Evolutionary conservation across 1,140 invertebrate genomes (phyloP), one percentile per base, ranked within the genome.

Genomic region (Ericerus pela): DNA sequence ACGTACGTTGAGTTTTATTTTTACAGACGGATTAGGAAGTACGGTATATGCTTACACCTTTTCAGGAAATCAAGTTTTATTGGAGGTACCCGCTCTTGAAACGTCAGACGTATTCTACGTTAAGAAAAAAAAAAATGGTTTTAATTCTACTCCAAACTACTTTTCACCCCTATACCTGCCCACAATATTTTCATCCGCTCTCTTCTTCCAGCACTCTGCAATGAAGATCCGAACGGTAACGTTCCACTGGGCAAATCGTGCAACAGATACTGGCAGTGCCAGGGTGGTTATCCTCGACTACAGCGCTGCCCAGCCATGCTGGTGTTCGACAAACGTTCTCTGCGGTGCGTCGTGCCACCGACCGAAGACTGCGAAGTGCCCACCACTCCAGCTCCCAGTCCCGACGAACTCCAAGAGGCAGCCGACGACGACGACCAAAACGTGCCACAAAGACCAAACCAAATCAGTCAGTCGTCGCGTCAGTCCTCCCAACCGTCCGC

Each of bases 231-330:
- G 26, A 87, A 88, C 65, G 84, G 84, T 56, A 81, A 81, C 62
- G 79, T 81, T 4, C 74, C 78, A 8, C 68, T 87, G 24, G 88
- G 88, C 61, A 91, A 92, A 70, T 90, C 86, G 2, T 93, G 88
- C 75, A 90, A 90, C 70, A 76, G 88, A 24, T 93, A 91, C 70
- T 93, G 89, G 88, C 84, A 90, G 62, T 93, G 88, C 64, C 88
- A 92, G 68, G 88, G 88, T 28, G 89, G 88, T 2, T 93, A 93
- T 68, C 88, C 88, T 18, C 80, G 88, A 60, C 77, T 93, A 0
- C 87, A 91, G 65, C 73, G 88, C 38, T 91, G 88, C 68, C 87
- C 88, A 0, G 88, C 88, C 26, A 89, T 88, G 79, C 68, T 93
- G 58, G 88, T 91, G 1, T 91, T 93, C 69, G 88, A 91, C 71